phyloP scores from a whole-genome alignment of 2,888 invertebrate genomes.

The Eupithecia abbreviata region DNA sequence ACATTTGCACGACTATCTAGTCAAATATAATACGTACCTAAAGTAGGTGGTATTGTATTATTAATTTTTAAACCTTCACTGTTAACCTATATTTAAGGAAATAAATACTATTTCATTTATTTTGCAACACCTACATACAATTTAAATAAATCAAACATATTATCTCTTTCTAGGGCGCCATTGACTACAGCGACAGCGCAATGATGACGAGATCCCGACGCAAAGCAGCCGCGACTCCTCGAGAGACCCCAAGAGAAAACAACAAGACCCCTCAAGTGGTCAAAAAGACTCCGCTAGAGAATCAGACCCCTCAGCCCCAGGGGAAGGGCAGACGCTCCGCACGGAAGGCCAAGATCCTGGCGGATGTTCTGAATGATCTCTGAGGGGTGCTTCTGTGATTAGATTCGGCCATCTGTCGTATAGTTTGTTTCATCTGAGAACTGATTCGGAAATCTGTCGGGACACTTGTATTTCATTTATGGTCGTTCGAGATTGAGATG shows the following conservation, averaged over 20 bases:
- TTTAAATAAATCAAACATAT: not conserved
- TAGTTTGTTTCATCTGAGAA: not conserved
- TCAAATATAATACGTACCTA: too few relatives aligned
- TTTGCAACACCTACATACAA: not conserved
- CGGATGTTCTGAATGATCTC: not conserved
- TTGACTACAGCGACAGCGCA: conserved; percentile 49
- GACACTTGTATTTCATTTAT: not conserved
- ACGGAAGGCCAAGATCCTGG: not conserved
- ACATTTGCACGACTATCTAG: too few relatives aligned
- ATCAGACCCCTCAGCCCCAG: conserved; percentile 30
- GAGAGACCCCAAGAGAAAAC: not conserved
- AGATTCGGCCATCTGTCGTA: not conserved
- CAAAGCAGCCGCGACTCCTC: conserved; percentile 54
- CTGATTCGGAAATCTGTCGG: not conserved
- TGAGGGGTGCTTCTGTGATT: not conserved
- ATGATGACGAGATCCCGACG: conserved; percentile 62
- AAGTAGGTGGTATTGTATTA: too few relatives aligned
- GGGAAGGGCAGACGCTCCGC: conserved; percentile 47
- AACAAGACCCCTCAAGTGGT: conserved; percentile 25
- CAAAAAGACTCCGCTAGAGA: not conserved
- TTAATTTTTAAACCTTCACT: too few relatives aligned
- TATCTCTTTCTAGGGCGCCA: conserved; percentile 53
- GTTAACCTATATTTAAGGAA: too few relatives aligned
- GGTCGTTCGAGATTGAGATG: not conserved
- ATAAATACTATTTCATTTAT: too few relatives aligned